Evolutionary conservation across 2,797 vertebrate genomes (phyloP).

Genomic region (Catostomus latipinnis): DNA sequence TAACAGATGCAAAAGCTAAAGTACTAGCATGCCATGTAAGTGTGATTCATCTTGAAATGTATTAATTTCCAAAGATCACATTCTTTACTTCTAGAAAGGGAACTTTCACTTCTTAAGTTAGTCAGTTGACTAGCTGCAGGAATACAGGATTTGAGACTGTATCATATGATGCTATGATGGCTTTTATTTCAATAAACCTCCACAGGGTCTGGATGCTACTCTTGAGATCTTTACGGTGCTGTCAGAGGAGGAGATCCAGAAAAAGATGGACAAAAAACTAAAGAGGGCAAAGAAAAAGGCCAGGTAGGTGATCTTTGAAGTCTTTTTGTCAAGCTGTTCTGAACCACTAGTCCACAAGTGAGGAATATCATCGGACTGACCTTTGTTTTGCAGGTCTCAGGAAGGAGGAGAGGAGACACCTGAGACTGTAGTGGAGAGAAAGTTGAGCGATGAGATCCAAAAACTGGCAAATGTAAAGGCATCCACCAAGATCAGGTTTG

Average conservation of each 20-base stretch:
- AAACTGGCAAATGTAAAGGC: slow-evolving; percentile 85
- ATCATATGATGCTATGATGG: neutral
- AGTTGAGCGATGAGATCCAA: slow-evolving; percentile 78
- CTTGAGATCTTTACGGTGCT: slow-evolving; percentile 91
- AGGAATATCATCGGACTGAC: neutral
- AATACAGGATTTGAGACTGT: neutral
- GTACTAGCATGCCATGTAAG: slow-evolving; percentile 94
- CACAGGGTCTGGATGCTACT: slow-evolving; percentile 84
- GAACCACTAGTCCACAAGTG: neutral
- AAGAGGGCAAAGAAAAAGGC: slow-evolving; percentile 92
- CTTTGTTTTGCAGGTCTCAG: slow-evolving; percentile 73
- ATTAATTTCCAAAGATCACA: neutral
- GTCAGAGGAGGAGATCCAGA: slow-evolving; percentile 84
- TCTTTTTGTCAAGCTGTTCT: too few relatives aligned
- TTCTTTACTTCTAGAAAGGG: neutral
- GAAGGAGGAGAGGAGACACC: slow-evolving; percentile 63
- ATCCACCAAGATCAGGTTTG: slow-evolving; percentile 93
- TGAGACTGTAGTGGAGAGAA: slow-evolving; percentile 72
- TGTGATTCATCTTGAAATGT: slow-evolving; percentile 44
- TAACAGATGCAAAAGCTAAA: slow-evolving; percentile 80
- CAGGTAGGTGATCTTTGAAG: slow-evolving; percentile 75
- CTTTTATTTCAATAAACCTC: too few relatives aligned
- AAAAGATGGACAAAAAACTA: slow-evolving; percentile 86
- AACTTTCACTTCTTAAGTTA: neutral
- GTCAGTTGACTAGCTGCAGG: neutral